Evolutionary conservation across 2,888 invertebrate species (phyloP), one percentile per base, ranked within the genome.

Genomic region (Eudasyphora cyanicolor): DNA sequence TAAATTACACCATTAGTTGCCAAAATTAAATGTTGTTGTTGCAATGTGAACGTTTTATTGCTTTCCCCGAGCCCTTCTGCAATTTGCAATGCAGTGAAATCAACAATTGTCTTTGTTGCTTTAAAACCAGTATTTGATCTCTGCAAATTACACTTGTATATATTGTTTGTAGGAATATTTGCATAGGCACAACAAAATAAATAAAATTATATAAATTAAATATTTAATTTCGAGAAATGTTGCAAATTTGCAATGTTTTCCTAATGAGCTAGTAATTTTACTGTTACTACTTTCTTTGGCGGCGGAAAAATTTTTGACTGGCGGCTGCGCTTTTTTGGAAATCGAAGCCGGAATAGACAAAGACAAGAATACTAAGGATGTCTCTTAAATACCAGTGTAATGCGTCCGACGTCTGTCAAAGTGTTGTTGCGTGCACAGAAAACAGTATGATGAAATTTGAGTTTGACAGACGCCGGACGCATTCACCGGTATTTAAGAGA

Each of bases 51-150:
- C 42, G 38, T 38, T 27, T 42, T 1, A 14, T 29, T 19, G 35
- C 21, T 32, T 62, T 35, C 35, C 21, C 14, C 35, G 35, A 35
- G 6, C 35, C 24, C 64, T 12, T n/a, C 12, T 74, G 29, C 60
- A 12, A 14, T 42, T 38, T 69, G 12, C 42, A 21, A 32, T 71
- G 19, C 27, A 3, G 2, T 54, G 38, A 70, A 69, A 80, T 76
- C 64, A 71, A 71, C 80, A 80, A 75, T 38, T 76, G 38, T 45
- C 24, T 54, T 67, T 49, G 42, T 60, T n/a, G 1, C 6, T n/a
- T 29, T 12, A 24, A 2, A 12, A 12, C 19, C 21, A 38, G 32
- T 42, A 67, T 35, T 73, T 73, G 6, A 12, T 42, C 7, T 14
- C 12, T 17, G 35, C 12, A 19, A 7, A 29, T 54, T 32, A 14